Evolutionary conservation across 2,888 invertebrate species (phyloP).

Genomic region (Hoplodrina ambigua): DNA sequence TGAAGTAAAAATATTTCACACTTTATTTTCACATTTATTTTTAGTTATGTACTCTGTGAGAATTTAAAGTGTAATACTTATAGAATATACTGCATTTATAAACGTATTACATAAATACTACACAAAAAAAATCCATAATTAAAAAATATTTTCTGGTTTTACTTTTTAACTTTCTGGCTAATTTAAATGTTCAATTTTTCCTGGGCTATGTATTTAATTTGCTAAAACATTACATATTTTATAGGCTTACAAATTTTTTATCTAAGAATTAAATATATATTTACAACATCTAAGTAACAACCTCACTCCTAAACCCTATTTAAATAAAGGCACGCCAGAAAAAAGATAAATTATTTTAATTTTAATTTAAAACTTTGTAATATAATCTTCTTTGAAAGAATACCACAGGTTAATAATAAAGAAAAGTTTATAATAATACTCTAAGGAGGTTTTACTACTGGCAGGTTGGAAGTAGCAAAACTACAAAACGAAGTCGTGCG

Average conservation of each 20-base stretch:
- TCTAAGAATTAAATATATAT: not conserved
- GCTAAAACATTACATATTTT: not conserved
- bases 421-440: slow-evolving; percentile 47
- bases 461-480: slow-evolving; percentile 19
- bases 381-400: slow-evolving; percentile 19
- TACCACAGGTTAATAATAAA: slow-evolving; percentile 46
- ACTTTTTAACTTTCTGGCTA: no score
- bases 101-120: no score
- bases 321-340: slow-evolving; percentile 11
- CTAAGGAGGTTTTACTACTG: slow-evolving; percentile 31
- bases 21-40: not conserved
- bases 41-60: not conserved
- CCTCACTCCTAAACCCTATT: not conserved
- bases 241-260: not conserved
- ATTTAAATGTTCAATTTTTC: no score
- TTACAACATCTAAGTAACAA: not conserved
- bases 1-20: slow-evolving; percentile 2
- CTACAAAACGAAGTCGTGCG: slow-evolving; percentile 14
- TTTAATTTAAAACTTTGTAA: slow-evolving; percentile 43
- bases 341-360: slow-evolving; percentile 29
- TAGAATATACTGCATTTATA: no score
- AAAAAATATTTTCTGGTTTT: no score
- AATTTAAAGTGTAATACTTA: no score
- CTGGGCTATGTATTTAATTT: no score
- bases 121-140: no score